Evolutionary conservation across 2,888 invertebrate genomes (phyloP), one percentile per base, ranked within the genome.

Genomic region (Agrypnus murinus): DNA sequence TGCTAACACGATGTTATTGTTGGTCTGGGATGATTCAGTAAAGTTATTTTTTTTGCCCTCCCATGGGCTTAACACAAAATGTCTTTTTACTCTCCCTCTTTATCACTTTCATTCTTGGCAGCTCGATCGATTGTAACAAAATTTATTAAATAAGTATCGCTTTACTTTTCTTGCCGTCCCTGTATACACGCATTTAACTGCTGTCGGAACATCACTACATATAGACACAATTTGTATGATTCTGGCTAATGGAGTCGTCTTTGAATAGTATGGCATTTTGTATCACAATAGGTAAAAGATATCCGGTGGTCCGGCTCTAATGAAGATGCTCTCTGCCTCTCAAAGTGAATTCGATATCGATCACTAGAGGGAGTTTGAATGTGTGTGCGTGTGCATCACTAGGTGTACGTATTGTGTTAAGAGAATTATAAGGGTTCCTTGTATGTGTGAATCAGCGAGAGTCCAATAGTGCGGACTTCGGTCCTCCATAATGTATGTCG

Each of bases 401-500:
- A 36, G 55, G 55, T 55, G 38, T 14, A 5, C 25, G 32, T 43
- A 40, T 64, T 50, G 53, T 36, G 38, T 32, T 43, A 15, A 36
- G 40, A 38, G 38, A 64, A 17, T 55, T 55, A 55, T 55, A 17
- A n/a, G 34, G 55, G 36, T 38, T 15, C 36, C 36, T 19, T 50
- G 50, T 19, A 15, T 50, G 50, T 50, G 32, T 12, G 12, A 25
- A 31, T 50, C 50, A 19, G 46, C 17, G 19, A 17, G 32, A 12
- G 31, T 15, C 53, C 32, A 43, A 14, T 14, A 15, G 53, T 32
- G 53, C 32, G 31, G 14, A 17, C 55, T 38, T 19, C 14, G 31
- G 32, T 36, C 65, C 40, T 65, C 53, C 60, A 60, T 60, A 45
- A 71, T 71, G 64, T 65, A 72, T 60, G 59, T 60, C 57, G 68